A percentile compares a stretch with the other conserved stretches of the same genome.
Conservation (phyloP, 2,888 invertebrate species). For the Sthenelais limicola region DNA sequence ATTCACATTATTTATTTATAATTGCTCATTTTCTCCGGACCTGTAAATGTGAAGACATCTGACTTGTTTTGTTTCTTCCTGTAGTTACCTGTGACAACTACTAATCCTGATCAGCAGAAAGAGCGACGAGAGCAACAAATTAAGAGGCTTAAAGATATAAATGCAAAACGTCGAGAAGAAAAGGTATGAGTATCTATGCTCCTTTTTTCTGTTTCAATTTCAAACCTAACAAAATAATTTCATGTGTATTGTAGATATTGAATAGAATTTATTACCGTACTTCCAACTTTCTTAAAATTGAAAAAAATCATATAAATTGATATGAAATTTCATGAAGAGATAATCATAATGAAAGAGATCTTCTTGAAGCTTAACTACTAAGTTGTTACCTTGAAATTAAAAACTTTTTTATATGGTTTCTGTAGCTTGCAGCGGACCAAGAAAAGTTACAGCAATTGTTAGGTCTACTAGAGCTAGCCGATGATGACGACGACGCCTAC, state of each 20-base stretch:
- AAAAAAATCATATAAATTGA: neutral
- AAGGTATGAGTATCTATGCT: slow-evolving; percentile 73
- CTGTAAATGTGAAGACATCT: too few species aligned
- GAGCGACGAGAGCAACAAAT: slow-evolving; percentile 91
- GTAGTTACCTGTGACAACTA: slow-evolving; percentile 4
- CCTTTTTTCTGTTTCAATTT: neutral
- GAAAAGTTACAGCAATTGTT: slow-evolving; percentile 85
- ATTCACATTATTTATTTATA: too few species aligned
- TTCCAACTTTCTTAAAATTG: neutral
- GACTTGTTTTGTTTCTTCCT: neutral
- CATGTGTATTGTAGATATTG: too few species aligned
- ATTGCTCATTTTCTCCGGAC: too few species aligned
- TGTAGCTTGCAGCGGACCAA: slow-evolving; percentile 86
- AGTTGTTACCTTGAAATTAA: too few species aligned
- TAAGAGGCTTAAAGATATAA: slow-evolving; percentile 87
- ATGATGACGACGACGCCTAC: slow-evolving; percentile 71
- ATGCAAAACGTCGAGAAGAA: slow-evolving; percentile 89
- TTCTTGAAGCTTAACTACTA: too few species aligned
- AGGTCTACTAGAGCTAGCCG: slow-evolving; percentile 83
- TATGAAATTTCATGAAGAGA: neutral
- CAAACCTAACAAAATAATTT: too few species aligned
- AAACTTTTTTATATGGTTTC: too few species aligned
- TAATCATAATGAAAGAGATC: neutral
- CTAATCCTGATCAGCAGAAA: slow-evolving; percentile 76
- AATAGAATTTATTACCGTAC: neutral